Conservation (phyloP, 2,113 vertebrate genomes). For the Chaenogobius annularis region DNA sequence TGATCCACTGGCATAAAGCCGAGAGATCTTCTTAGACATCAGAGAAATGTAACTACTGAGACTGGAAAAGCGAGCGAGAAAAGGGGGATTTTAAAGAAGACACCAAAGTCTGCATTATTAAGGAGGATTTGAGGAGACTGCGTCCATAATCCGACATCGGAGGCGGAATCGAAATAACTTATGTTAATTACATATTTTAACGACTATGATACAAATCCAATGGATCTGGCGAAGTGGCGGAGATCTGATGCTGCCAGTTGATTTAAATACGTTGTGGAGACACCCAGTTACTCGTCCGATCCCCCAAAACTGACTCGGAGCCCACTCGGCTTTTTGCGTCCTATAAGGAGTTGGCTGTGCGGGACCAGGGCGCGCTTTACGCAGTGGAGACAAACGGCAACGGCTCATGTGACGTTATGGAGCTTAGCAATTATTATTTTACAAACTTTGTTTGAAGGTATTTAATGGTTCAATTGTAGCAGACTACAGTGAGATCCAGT, state of each 20-base stretch:
- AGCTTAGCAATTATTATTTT: constrained; percentile 16
- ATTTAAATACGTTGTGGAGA: constrained; percentile 26
- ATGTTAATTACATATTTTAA: constrained; percentile 59
- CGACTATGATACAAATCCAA: constrained; percentile 46
- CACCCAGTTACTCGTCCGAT: constrained; percentile 27
- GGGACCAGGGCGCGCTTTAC: constrained; percentile 28
- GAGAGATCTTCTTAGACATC: constrained; percentile 39
- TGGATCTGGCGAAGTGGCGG: constrained; percentile 29
- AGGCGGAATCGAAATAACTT: constrained; percentile 64
- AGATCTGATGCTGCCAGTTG: constrained; percentile 30
- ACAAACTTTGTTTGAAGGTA: constrained; percentile 49
- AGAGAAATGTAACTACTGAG: constrained; percentile 49
- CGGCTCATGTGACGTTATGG: constrained; percentile 27
- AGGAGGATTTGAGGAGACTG: constrained; percentile 64
- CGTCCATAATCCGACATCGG: constrained; percentile 66
- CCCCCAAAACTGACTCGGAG: constrained; percentile 40
- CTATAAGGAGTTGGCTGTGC: constrained; percentile 41
- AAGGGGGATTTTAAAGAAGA: constrained; percentile 40
- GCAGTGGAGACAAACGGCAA: constrained; percentile 31
- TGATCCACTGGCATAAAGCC: constrained; percentile 50
- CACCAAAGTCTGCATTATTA: constrained; percentile 60
- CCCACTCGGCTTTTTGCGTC: constrained; percentile 14
- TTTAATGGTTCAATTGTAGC: constrained; percentile 16
- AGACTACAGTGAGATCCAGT: constrained; percentile 21
- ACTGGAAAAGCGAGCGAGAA: constrained; percentile 24